These are phyloP conservation scores for Dendroctonus valens DNA, from an alignment of 1,140 invertebrate species.

Conservation along the genomic window DNA sequence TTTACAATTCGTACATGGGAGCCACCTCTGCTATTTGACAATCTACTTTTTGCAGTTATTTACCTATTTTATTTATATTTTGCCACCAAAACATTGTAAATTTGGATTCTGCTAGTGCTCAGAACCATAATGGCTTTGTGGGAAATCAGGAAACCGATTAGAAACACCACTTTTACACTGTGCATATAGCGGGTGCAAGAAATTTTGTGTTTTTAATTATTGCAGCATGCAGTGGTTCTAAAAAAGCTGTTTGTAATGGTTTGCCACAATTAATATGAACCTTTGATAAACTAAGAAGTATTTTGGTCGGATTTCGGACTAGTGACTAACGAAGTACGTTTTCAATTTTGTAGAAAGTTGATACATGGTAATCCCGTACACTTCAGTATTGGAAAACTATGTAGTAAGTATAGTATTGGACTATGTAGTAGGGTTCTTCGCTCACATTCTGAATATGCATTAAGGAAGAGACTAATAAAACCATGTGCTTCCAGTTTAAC, in stretches of 20 bases:
- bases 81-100: conserved; percentile 17
- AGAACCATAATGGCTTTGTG: background rate
- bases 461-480: too few relatives aligned
- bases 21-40: conserved; percentile 52
- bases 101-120: background rate
- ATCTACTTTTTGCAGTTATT: conserved; percentile 45
- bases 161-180: background rate
- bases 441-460: too few relatives aligned
- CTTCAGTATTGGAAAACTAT: conserved; percentile 42
- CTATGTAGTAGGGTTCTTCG: too few relatives aligned
- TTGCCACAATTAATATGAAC: background rate
- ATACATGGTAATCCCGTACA: conserved; percentile 27
- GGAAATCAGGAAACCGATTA: background rate
- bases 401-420: conserved; percentile 45
- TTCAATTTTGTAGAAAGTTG: conserved; percentile 38
- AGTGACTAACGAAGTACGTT: conserved; percentile 11
- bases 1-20: conserved; percentile 53
- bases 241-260: background rate
- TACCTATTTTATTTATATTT: conserved; percentile 36
- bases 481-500: too few relatives aligned
- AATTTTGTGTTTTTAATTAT: conserved; percentile 17
- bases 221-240: conserved; percentile 13
- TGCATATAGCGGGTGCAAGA: background rate
- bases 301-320: background rate
- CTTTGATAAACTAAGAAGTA: background rate